Percentiles rank a stretch among this genome's conserved stretches.
phyloP scores from a whole-genome alignment of 2,113 vertebrate genomes.

The Myotis davidii region DNA sequence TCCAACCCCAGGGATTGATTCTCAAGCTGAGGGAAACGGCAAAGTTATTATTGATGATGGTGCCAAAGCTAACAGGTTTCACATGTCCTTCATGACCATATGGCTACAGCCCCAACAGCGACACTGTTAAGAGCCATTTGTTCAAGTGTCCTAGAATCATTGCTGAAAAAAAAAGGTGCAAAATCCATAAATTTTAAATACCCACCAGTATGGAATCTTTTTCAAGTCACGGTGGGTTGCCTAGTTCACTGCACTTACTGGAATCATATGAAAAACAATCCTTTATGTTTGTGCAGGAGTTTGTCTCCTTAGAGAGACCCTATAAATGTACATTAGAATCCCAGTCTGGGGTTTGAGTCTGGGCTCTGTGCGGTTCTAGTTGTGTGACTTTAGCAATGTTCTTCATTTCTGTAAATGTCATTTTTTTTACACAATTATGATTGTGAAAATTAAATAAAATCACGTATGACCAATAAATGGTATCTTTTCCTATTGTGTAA shows the following conservation, averaged over 20 bases:
- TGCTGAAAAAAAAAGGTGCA: neutral
- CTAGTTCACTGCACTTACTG: neutral
- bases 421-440: neutral
- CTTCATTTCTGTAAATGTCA: neutral
- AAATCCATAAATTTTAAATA: slow-evolving; percentile 46
- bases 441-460: slow-evolving; percentile 8
- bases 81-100: slow-evolving; percentile 62
- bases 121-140: slow-evolving; percentile 51
- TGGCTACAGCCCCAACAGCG: neutral
- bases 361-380: neutral
- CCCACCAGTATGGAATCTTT: neutral
- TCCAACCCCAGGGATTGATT: slow-evolving; percentile 57
- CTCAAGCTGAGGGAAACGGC: slow-evolving; percentile 48
- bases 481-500: neutral
- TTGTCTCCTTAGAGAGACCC: neutral
- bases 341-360: neutral
- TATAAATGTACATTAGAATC: neutral
- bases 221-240: neutral
- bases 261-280: neutral
- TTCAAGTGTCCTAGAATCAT: slow-evolving; percentile 53
- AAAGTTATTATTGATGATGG: slow-evolving; percentile 72
- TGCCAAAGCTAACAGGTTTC: slow-evolving; percentile 70
- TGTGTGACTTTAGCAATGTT: neutral
- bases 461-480: neutral
- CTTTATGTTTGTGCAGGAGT: neutral